Evolutionary conservation across 2,888 invertebrate genomes (phyloP), one percentile per base, ranked within the genome.

Genomic region (Nebria salina): DNA sequence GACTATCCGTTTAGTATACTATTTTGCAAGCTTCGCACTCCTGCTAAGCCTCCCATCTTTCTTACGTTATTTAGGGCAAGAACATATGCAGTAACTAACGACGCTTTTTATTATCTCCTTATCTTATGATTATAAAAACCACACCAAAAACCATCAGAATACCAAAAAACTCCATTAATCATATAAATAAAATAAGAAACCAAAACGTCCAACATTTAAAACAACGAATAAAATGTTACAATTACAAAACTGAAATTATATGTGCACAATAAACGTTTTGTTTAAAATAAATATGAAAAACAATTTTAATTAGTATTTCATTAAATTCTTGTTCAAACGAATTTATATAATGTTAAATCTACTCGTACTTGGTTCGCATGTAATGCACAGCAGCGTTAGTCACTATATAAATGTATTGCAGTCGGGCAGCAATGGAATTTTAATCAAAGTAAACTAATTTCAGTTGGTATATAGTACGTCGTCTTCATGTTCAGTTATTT

Each of bases 401-500:
- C 3, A 4, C 54, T 54, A 54, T 54, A 54, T 3, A 54, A 54
- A 54, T 54, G 54, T 54, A 54, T 54, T 54, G 54, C 54, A 54
- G 4, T 54, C 54, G 13, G 54, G 54, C 54, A 13, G 11, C 54
- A 54, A 11, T 54, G 54, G 54, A 54, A 54, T 54, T 54, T 54
- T 54, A 54, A 54, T 54, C 54, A 54, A 54, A 54, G 54, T 54
- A 13, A 54, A 54, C 54, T 54, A 54, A 54, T 54, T 54, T 54
- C 54, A 34, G 34, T 34, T 34, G 34, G 54, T 54, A 54, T 54
- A 54, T 13, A 43, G 43, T 43, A 34, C 34, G 34, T 34, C 5
- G 54, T 54, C 54, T 54, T 54, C 54, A 54, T 54, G 54, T 54
- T 54, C 54, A 54, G 54, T 54, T 54, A 54, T 54, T 54, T 54